Evolutionary conservation across 2,113 vertebrate genomes (phyloP), one percentile per base, ranked within the genome.

Genomic region (Lampris incognitus): DNA sequence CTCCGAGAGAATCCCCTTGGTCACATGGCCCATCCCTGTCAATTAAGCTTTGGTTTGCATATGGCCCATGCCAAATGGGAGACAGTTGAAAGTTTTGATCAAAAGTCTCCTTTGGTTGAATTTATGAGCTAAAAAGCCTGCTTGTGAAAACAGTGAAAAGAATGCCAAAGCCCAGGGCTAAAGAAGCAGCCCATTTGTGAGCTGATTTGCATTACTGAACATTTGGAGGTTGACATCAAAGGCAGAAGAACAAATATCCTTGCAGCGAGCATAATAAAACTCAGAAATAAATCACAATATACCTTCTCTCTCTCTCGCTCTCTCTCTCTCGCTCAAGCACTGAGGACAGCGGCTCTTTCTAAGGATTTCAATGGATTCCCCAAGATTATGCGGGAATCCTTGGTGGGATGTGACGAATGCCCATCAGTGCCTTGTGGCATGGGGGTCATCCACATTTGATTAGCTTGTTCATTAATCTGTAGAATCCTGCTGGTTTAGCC

Each of bases 381-480:
- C 39, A 72, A 84, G 66, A 81, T 79, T 82, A 84, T 68, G 51
- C 9, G 61, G 81, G 76, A 81, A 71, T 80, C 66, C 76, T 66
- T 67, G 2, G 59, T 76, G 66, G 58, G 63, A 78, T 61, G 50
- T 75, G 64, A 69, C 74, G 51, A 83, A 88, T 66, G 64, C 57
- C 82, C 44, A 4, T 70, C 74, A 81, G 80, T 76, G 54, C 66
- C 55, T 51, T 51, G 65, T 73, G 72, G 72, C 77, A 79, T 83
- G 68, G 72, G 74, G 79, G 41, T 41, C 24, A 60, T 9, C 58
- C 58, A 60, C 9, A 8, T 60, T 60, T 60, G 38, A 86, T 88
- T 78, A 86, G 66, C 80, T 59, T 65, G 84, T 69, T 84, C 74
- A 85, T 85, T 85, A 83, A 88, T 89, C 87, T 72, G 2, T 65